These are phyloP conservation scores for Callosobruchus maculatus DNA, from an alignment of 2,888 invertebrate species.

Conservation along the genomic window DNA sequence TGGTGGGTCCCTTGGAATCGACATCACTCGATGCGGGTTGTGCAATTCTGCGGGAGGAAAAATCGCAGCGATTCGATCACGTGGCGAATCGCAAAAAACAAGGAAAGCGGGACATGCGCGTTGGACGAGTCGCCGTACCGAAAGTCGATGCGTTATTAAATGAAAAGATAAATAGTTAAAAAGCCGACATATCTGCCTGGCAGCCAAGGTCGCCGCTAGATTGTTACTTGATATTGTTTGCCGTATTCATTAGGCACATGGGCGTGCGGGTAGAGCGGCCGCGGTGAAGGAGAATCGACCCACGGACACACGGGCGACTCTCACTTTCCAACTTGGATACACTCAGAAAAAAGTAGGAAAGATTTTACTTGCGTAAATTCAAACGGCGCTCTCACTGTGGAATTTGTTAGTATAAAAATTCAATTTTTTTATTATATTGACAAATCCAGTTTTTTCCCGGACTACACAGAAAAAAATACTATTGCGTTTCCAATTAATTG, in stretches of 20 bases:
- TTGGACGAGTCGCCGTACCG: neutral
- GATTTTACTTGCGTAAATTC: no score
- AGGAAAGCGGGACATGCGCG: constrained; percentile 9
- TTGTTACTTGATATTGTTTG: constrained; percentile 19
- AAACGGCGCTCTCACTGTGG: no score
- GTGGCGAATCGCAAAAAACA: constrained; percentile 22
- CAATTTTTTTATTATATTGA: no score
- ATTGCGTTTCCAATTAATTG: no score
- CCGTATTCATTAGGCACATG: neutral
- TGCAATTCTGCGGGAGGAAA: constrained; percentile 1
- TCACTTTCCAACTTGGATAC: neutral
- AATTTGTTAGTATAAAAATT: no score
- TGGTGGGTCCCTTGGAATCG: no score
- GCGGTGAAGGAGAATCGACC: neutral
- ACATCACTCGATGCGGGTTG: no score
- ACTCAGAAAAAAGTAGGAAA: neutral
- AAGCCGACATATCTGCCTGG: neutral
- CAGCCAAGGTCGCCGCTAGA: constrained; percentile 25
- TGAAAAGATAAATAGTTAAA: neutral
- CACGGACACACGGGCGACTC: neutral
- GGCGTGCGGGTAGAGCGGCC: neutral
- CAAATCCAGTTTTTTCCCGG: no score
- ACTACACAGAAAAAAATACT: no score
- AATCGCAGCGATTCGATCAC: constrained; percentile 12
- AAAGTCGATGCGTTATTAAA: neutral